phyloP scores from a whole-genome alignment of 2,888 invertebrate genomes.

The Exocentrus adspersus region DNA sequence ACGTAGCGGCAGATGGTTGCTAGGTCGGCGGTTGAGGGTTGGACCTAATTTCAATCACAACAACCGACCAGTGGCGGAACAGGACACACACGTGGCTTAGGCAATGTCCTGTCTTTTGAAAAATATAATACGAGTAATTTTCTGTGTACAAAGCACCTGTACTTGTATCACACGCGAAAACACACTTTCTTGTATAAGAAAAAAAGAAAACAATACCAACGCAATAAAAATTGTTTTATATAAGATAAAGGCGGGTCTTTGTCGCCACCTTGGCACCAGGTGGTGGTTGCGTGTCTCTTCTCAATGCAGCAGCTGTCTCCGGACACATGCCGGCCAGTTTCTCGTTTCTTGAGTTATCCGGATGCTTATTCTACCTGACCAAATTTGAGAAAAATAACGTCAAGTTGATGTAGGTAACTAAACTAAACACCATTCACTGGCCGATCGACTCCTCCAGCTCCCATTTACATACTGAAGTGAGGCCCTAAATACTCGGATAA shows the following conservation, averaged over 20 bases:
- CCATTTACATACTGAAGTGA: too few species aligned
- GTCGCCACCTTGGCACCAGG: slow-evolving; percentile 48
- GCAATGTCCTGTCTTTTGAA: too few species aligned
- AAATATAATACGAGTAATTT: slow-evolving; percentile 15
- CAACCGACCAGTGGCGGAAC: slow-evolving; percentile 7
- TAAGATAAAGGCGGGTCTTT: slow-evolving; percentile 21
- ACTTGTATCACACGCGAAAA: slow-evolving; percentile 11
- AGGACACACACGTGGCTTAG: too few species aligned
- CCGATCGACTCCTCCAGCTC: too few species aligned
- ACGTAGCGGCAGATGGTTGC: slow-evolving; percentile 44
- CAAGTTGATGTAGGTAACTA: too few species aligned
- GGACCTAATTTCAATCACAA: slow-evolving; percentile 23
- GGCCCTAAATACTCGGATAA: too few species aligned
- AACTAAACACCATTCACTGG: too few species aligned
- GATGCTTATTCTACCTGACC: too few species aligned
- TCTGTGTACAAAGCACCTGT: slow-evolving; percentile 7
- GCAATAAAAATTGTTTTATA: slow-evolving; percentile 5
- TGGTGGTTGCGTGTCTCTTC: slow-evolving; percentile 49
- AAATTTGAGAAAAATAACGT: too few species aligned
- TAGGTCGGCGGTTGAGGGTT: slow-evolving; percentile 32
- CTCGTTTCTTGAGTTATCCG: slow-evolving; percentile 40
- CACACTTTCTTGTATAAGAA: slow-evolving; percentile 1
- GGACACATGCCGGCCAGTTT: slow-evolving; percentile 53
- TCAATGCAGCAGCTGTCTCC: slow-evolving; percentile 51
- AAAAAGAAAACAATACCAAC: neutral